Evolutionary conservation across 2,113 vertebrate species (phyloP).

Genomic region (Pollachius pollachius): DNA sequence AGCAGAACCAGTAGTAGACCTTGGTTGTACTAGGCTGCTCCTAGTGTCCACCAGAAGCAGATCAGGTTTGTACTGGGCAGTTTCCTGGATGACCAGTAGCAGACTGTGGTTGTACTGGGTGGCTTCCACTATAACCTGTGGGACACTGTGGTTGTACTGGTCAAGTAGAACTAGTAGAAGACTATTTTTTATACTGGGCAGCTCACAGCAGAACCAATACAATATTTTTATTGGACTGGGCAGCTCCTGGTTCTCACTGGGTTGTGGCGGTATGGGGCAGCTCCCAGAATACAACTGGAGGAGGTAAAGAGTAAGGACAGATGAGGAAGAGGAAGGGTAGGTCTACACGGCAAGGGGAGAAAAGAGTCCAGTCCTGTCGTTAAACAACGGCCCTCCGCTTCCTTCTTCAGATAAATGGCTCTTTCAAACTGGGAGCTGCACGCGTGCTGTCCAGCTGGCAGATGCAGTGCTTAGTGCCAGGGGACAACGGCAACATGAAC

Average conservation of each 20-base stretch:
- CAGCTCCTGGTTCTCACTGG: background rate
- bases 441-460: slow-evolving; percentile 88
- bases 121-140: slow-evolving; percentile 5
- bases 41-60: background rate
- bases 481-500: slow-evolving; percentile 98
- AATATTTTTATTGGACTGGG: background rate
- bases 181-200: slow-evolving; percentile 8
- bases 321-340: too few relatives aligned
- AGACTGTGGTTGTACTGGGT: slow-evolving; percentile 20
- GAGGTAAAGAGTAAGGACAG: too few relatives aligned
- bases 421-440: slow-evolving; percentile 89
- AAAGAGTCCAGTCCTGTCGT: too few relatives aligned
- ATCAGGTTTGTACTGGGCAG: background rate
- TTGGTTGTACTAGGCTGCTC: background rate
- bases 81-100: background rate
- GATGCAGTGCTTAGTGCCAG: slow-evolving; percentile 97
- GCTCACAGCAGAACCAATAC: slow-evolving; percentile 3
- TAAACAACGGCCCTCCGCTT: background rate
- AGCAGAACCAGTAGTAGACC: background rate
- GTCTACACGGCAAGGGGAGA: too few relatives aligned
- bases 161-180: background rate
- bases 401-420: slow-evolving; percentile 90
- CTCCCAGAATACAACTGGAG: background rate
- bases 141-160: background rate
- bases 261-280: slow-evolving; percentile 17